Base-by-base conservation (phyloP, 2,797 vertebrate genomes). In the Bryconaethiops microstoma region DNA sequence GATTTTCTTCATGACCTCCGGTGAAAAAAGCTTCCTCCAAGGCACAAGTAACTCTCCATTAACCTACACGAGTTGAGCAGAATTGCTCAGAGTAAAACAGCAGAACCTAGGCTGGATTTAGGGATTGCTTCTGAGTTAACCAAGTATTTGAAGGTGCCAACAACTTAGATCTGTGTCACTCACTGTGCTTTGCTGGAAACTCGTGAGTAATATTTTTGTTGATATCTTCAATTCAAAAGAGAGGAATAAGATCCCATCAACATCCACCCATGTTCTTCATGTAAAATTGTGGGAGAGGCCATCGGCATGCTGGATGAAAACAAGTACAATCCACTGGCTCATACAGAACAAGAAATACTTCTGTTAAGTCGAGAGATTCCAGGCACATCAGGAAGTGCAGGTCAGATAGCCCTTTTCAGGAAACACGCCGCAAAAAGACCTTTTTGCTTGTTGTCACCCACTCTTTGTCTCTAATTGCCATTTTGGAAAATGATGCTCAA, bases 1-100 rank as follows among this genome's bases (percentile, higher is more conserved):
- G 29, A 86, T 86, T 82, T 86, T 86, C 85, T 86, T 86, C 85
- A 86, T 86, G 78, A 59, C 65, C 81, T 67, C 59, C 52, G 13
- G 17, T 80, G 29, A 83, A 75, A 64, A 71, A 71, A 74, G 77
- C 70, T 52, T 77, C 40, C 17, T 63, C 60, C 70, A 40, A 5
- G 70, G 21, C 40, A 35, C 72, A 52, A 74, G 63, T 50, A 69
- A 52, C 64, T 74, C 70, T 60, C 77, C 67, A 77, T 54, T 25
- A 40, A 64, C 35, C 39, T 73, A 54, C 25, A 74, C n/a, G 64
- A 57, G 57, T 65, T 79, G 42, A 42, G 40, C 29, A 7, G n/a
- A 60, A 70, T n/a, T n/a, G n/a, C n/a, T n/a, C n/a, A 23, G 67
- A 68, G 39, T 39, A 9, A 39, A 25, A 65, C 35, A 64, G 71